A percentile compares a stretch with the other conserved stretches of the same genome.
Evolutionary conservation across 1,140 invertebrate species (phyloP).

Genomic region (Drosophila kanapiae): DNA sequence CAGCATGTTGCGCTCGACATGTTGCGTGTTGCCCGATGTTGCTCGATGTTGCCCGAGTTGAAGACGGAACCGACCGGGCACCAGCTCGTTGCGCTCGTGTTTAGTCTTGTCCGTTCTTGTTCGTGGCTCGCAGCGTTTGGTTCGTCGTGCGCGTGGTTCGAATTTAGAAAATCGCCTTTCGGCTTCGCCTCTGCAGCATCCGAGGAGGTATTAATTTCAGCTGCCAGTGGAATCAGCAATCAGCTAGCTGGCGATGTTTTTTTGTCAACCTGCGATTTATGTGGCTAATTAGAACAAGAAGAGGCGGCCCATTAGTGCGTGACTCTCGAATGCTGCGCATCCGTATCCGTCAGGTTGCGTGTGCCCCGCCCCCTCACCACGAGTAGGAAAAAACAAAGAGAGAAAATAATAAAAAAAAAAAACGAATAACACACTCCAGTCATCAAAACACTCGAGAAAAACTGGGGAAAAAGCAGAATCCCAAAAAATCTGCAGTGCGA

Average conservation of each 20-base stretch:
- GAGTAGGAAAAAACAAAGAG: conserved; percentile 1
- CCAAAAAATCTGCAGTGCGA: conserved; percentile 34
- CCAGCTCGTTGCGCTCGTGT: conserved; percentile 27
- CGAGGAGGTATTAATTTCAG: conserved; percentile 6
- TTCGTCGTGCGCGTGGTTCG: conserved; percentile 48
- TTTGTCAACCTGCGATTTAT: conserved; percentile 51
- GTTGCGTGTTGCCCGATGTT: neutral
- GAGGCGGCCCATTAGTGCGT: conserved; percentile 40
- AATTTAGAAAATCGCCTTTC: conserved; percentile 1
- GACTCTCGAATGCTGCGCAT: conserved; percentile 39
- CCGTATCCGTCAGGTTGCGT: conserved; percentile 43
- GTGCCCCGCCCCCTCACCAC: conserved; percentile 18
- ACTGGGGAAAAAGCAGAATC: conserved; percentile 23
- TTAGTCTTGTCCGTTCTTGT: conserved; percentile 49
- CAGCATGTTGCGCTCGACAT: conserved; percentile 1
- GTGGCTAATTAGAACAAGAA: conserved; percentile 40
- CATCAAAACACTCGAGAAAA: conserved; percentile 49
- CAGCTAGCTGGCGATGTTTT: conserved; percentile 17
- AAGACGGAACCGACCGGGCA: conserved; percentile 1
- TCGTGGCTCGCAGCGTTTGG: conserved; percentile 51
- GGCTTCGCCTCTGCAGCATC: conserved; percentile 23
- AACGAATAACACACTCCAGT: conserved; percentile 43
- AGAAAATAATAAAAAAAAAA: conserved; percentile 23
- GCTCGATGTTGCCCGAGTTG: conserved; percentile 4
- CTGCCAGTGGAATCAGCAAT: conserved; percentile 3